Conservation (phyloP, 2,797 vertebrate species). For the Acropternis orthonyx region DNA sequence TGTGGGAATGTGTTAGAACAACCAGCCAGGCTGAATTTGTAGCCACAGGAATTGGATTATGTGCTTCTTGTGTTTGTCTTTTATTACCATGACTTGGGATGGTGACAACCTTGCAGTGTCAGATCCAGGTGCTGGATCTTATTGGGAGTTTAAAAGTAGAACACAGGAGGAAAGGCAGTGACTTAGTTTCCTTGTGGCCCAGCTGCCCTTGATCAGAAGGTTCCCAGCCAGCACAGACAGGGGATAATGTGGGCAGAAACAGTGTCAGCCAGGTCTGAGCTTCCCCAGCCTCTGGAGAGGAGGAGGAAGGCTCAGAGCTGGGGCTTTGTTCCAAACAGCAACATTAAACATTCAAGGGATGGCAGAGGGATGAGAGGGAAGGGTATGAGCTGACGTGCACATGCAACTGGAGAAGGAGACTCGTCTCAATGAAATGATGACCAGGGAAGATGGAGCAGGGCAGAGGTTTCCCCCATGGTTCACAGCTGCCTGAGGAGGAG, state of each 20-base stretch:
- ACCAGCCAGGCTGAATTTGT: no score
- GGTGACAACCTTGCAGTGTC: background rate
- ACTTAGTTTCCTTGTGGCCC: background rate
- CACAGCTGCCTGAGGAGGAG: constrained; percentile 15
- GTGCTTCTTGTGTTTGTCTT: background rate
- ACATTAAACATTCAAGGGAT: background rate
- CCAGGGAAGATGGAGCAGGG: background rate
- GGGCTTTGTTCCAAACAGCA: background rate
- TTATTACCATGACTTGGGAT: background rate
- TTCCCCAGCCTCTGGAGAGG: background rate
- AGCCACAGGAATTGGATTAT: background rate
- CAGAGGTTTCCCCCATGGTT: constrained; percentile 13
- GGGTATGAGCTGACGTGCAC: background rate
- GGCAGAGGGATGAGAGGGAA: background rate
- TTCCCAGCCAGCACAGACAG: background rate
- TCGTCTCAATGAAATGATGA: background rate
- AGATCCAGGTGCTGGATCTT: background rate
- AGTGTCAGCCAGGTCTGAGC: background rate
- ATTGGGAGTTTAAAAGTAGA: background rate
- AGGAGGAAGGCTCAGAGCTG: background rate
- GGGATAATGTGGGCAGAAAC: rapidly evolving
- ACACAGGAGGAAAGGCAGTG: background rate
- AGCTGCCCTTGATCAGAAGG: background rate
- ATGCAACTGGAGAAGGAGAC: background rate
- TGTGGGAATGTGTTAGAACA: background rate